A percentile compares a stretch with the other conserved stretches of the same genome.
These are phyloP conservation scores for Butastur rufipennis DNA, from an alignment of 2,113 vertebrate genomes.

Conservation along the genomic window DNA sequence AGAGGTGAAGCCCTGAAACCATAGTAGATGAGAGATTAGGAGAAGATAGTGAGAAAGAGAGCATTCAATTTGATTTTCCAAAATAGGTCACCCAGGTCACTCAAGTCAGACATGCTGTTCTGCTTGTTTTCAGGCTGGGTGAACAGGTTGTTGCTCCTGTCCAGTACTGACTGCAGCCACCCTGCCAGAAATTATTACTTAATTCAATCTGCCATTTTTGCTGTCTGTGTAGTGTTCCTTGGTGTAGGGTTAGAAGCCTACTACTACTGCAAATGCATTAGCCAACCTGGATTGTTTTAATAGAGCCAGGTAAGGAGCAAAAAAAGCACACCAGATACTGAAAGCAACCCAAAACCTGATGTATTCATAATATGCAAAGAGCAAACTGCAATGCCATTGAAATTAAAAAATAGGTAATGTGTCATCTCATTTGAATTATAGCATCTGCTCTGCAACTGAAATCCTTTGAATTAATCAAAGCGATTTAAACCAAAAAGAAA, in stretches of 20 bases:
- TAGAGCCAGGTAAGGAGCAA: not conserved
- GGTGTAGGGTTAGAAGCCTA: not conserved
- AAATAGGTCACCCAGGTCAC: not conserved
- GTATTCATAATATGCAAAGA: not conserved
- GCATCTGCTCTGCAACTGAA: not conserved
- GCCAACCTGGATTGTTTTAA: not conserved
- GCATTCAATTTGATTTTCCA: not conserved
- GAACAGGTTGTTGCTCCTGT: not conserved
- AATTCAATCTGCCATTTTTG: not conserved
- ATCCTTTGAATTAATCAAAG: not conserved
- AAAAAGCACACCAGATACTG: not conserved
- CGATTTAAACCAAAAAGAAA: not conserved
- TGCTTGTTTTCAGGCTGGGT: not conserved
- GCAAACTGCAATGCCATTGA: not conserved
- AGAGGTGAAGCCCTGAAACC: not conserved
- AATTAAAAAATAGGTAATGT: not conserved
- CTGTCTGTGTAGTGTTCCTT: not conserved
- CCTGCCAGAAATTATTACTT: not conserved
- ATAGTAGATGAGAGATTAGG: not conserved
- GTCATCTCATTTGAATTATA: not conserved
- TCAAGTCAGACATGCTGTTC: not conserved
- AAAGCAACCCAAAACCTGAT: not conserved
- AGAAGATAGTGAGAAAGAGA: not conserved
- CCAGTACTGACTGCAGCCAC: not conserved
- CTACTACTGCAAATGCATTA: not conserved